Conservation (phyloP, 1,140 invertebrate species). For the Choristoneura fumiferana region DNA sequence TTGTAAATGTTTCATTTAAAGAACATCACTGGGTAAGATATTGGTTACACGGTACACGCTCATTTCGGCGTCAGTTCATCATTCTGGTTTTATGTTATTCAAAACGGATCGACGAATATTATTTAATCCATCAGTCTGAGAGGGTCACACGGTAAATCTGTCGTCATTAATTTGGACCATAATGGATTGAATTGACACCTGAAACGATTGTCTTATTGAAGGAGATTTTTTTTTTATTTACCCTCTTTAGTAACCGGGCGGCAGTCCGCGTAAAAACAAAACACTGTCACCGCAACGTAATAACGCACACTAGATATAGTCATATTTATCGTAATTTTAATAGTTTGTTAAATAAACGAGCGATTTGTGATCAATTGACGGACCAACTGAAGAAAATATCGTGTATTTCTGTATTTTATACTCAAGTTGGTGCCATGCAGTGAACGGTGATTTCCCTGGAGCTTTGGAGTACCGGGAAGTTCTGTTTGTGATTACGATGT, state of each 20-base stretch:
- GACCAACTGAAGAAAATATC: neutral
- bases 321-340: conserved; percentile 1
- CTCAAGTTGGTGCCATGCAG: neutral
- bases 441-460: neutral
- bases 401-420: conserved; percentile 1
- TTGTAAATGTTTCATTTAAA: no score
- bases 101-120: no score
- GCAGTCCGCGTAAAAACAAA: neutral
- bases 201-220: no score
- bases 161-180: no score
- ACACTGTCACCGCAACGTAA: neutral
- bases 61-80: no score
- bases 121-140: no score
- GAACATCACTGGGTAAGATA: no score
- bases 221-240: no score
- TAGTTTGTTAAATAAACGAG: neutral
- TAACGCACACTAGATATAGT: neutral
- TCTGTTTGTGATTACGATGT: no score
- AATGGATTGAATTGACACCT: neutral
- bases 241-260: neutral
- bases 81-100: no score
- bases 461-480: neutral
- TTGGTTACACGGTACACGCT: no score
- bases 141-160: no score
- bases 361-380: neutral